Evolutionary conservation across 2,797 vertebrate species (phyloP), one percentile per base, ranked within the genome.

Genomic region (Xerus rutilus): DNA sequence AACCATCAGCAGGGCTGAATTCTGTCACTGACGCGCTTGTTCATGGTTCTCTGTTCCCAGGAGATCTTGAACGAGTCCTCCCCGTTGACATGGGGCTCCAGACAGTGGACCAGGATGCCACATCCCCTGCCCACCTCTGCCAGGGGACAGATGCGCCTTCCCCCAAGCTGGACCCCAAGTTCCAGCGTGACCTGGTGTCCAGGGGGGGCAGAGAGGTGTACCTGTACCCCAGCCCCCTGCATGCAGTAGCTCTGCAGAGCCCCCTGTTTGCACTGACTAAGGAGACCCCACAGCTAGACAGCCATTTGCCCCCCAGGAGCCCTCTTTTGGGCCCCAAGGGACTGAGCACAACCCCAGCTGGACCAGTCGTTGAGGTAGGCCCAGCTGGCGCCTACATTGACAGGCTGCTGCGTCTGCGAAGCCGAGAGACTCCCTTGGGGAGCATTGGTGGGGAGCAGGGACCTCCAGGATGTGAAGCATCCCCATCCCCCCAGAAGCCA

Each of bases 171-270:
- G 99, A 99, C 93, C 98, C 98, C 84, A 99, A 99, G 97, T 99
- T 99, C 98, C 99, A 99, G 92, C 99, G 98, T 0, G 99, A 99
- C 97, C 98, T 99, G 91, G 98, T 99, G 92, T 99, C 99, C 52
- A 99, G 98, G 96, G 99, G 97, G 0, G 99, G 99, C 77, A 97
- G 98, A 7, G 99, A 99, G 94, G 98, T 99, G 72, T 99, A 99
- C 96, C 98, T 98, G 4, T 99, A 99, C 98, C 99, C 99, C 45
- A 99, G 99, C 93, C 99, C 99, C 0, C 98, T 99, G 93, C 99
- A 99, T 1, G 99, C 99, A 0, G 99, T 99, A 88, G 99, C 99
- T 96, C 98, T 99, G 54, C 99, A 99, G 97, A 99, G 99, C 96
- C 99, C 99, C 1, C 99, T 99, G 69, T 99, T 99, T 78, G 98